A percentile compares a stretch with the other conserved stretches of the same genome.
phyloP scores from a whole-genome alignment of 1,140 invertebrate species.

The Hirudo medicinalis region DNA sequence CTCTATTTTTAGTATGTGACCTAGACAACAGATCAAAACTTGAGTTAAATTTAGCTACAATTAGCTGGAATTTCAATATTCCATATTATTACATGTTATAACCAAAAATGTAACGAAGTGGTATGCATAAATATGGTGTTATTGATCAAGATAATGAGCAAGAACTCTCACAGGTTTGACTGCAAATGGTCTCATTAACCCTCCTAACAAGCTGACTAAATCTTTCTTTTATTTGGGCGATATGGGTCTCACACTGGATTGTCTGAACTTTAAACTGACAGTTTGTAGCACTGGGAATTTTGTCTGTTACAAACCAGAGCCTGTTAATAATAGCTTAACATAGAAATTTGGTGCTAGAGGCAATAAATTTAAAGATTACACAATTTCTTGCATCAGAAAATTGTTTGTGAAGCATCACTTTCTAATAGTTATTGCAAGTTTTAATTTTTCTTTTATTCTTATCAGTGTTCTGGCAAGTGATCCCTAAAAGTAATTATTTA shows the following conservation, averaged over 20 bases:
- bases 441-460: too few relatives aligned
- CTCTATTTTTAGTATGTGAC: conserved; percentile 18
- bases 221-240: conserved; percentile 10
- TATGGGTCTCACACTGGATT: conserved; percentile 16
- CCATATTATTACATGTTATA: too few relatives aligned
- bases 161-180: conserved; percentile 6
- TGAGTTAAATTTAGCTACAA: too few relatives aligned
- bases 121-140: too few relatives aligned
- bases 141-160: too few relatives aligned
- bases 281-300: not conserved
- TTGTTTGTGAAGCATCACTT: too few relatives aligned
- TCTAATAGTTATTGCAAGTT: too few relatives aligned
- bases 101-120: too few relatives aligned
- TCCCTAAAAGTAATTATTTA: too few relatives aligned
- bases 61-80: too few relatives aligned
- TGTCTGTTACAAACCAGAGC: conserved; percentile 17
- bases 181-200: conserved; percentile 15
- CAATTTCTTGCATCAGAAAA: not conserved
- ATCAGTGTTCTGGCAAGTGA: too few relatives aligned
- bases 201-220: conserved; percentile 18
- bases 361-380: not conserved
- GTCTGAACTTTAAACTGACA: not conserved
- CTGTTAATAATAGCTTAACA: conserved; percentile 1
- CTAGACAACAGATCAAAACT: conserved; percentile 3
- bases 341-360: not conserved